Evolutionary conservation across 2,888 invertebrate genomes (phyloP), one percentile per base, ranked within the genome.

Genomic region (Drosophila melanosoma): DNA sequence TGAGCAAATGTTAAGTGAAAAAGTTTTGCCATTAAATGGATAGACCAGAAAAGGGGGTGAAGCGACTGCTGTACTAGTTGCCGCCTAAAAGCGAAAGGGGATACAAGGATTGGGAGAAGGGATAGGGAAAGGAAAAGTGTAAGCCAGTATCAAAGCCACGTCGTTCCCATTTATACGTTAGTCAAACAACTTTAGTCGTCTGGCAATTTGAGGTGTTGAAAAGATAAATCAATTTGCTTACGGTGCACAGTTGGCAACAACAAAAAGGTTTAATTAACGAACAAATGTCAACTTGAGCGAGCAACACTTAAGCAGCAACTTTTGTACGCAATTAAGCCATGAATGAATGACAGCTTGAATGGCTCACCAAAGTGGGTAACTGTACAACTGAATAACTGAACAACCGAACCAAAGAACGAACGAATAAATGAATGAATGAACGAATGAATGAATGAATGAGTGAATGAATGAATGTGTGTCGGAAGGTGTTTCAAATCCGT

Each of bases 161-260:
- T 69, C 70, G 32, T 63, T 52, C 40, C 64, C 70, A 61, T 54
- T 68, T 56, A n/a, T 56, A 29, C 40, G 29, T 40, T 29, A 56
- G 57, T 56, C 49, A 49, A 68, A 69, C 40, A 68, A 57, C 49
- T 52, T 33, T 36, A 29, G 52, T 59, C 70, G 69, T 69, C 69
- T 71, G 69, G 72, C 60, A 45, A 73, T 80, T 76, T 79, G 80
- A 87, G 86, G 90, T 87, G 87, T 87, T 83, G 79, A 80, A 76
- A 70, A 86, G 89, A 87, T 87, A 90, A 87, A 90, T 90, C 90
- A 87, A 90, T 87, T 87, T 87, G 87, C 87, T 89, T 83, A 84
- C 81, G 89, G 73, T 81, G 89, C 84, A 81, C 84, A 84, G 89
- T 89, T 79, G 87, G 60, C 74, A 87, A 65, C 74, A 77, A 74